Evolutionary conservation across 2,888 invertebrate species (phyloP).

Genomic region (Sinentomon sp.): DNA sequence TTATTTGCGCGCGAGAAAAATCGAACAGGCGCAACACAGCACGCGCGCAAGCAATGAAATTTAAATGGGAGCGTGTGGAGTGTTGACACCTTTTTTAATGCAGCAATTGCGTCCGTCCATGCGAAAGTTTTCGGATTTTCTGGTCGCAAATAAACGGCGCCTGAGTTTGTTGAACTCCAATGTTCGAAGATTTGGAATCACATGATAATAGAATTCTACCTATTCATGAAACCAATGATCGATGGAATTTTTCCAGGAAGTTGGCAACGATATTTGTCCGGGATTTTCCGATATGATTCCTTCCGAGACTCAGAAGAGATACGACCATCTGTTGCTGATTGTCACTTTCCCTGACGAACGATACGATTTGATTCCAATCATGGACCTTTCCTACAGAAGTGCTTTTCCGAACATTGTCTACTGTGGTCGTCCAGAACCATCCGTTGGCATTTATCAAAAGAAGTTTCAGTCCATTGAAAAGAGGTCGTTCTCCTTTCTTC

Average conservation of each 20-base stretch:
- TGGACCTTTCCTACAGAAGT: conserved; percentile 17
- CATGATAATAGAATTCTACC: no score
- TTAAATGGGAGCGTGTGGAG: no score
- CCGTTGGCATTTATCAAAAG: conserved; percentile 16
- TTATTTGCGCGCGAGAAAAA: no score
- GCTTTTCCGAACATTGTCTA: conserved; percentile 18
- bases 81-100: no score
- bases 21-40: no score
- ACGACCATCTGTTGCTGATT: conserved; percentile 16
- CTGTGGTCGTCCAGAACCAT: conserved; percentile 18
- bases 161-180: no score
- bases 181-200: no score
- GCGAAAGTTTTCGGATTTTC: no score
- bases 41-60: no score
- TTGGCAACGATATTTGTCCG: conserved; percentile 16
- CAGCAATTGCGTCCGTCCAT: no score
- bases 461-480: conserved; percentile 17
- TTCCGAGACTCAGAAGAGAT: conserved; percentile 11
- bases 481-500: conserved; percentile 17
- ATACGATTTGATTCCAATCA: conserved; percentile 17
- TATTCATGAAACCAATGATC: no score
- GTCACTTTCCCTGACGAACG: conserved; percentile 17
- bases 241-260: conserved; percentile 13
- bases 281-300: conserved; percentile 17
- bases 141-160: no score